Evolutionary conservation across 2,888 invertebrate genomes (phyloP).

Genomic region (Palloptera scutellata): DNA sequence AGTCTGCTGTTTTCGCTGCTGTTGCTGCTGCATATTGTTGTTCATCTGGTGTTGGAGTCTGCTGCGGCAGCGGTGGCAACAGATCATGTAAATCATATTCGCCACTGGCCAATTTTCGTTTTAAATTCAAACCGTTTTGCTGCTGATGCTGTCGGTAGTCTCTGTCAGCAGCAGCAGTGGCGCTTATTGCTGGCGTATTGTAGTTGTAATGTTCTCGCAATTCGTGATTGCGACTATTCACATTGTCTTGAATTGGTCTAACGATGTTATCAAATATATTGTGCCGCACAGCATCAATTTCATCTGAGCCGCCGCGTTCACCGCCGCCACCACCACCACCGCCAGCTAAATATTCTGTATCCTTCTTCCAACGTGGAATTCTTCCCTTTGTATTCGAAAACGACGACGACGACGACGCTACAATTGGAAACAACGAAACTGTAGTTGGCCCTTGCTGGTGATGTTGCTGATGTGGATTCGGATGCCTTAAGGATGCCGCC

Average conservation of each 20-base stretch:
- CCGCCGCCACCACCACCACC: conserved; percentile 9
- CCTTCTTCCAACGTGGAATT: conserved; percentile 46
- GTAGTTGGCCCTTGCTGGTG: conserved; percentile 28
- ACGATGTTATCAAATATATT: no score
- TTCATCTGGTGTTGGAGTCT: conserved; percentile 21
- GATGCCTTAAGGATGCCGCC: conserved; percentile 54
- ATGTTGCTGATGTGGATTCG: no score
- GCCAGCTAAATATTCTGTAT: conserved; percentile 34
- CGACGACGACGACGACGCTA: conserved; percentile 28
- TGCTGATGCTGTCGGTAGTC: conserved; percentile 14
- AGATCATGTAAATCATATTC: conserved; percentile 49
- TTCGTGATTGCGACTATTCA: no score
- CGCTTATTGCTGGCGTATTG: conserved; percentile 15
- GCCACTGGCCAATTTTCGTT: conserved; percentile 45
- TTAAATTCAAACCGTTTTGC: conserved; percentile 43
- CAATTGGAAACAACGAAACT: conserved; percentile 11
- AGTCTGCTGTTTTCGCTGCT: conserved; percentile 20
- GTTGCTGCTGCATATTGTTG: background rate
- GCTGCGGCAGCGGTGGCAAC: conserved; percentile 17
- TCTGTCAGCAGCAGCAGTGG: conserved; percentile 9
- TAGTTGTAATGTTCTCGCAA: conserved; percentile 11
- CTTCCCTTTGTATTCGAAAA: conserved; percentile 2
- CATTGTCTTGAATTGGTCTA: no score
- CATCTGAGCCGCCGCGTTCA: conserved; percentile 14
- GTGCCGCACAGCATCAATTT: no score